These are phyloP conservation scores for Lasioglossum zephyrum DNA, from an alignment of 2,888 invertebrate genomes.

Conservation along the genomic window DNA sequence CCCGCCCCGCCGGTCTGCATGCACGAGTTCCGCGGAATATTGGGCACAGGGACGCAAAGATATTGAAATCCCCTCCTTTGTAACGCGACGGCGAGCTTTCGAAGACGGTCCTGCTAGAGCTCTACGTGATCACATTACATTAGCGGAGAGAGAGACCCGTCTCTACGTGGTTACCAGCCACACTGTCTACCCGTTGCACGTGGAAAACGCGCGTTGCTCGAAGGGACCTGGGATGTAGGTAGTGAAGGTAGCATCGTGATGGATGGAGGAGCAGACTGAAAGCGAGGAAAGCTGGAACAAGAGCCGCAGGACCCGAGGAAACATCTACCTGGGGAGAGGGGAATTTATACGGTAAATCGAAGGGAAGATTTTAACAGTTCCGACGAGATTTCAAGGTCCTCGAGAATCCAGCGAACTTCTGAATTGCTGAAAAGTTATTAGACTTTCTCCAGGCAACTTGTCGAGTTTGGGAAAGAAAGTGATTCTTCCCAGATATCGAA, in stretches of 20 bases:
- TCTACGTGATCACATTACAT: slow-evolving; percentile 63
- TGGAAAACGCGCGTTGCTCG: slow-evolving; percentile 12
- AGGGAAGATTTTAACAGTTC: background rate
- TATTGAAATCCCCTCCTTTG: slow-evolving; percentile 65
- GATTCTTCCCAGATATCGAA: background rate
- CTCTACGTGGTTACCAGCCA: slow-evolving; percentile 13
- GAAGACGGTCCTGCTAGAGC: slow-evolving; percentile 38
- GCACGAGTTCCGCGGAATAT: slow-evolving; percentile 62
- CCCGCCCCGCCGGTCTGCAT: slow-evolving; percentile 33
- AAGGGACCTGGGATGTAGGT: background rate
- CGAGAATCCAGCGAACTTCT: background rate
- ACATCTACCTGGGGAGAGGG: background rate
- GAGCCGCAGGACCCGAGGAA: background rate
- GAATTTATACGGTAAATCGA: background rate
- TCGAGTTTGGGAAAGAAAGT: background rate
- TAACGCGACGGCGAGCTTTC: slow-evolving; percentile 41
- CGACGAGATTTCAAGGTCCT: background rate
- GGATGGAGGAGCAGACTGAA: slow-evolving; percentile 13
- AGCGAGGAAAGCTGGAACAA: slow-evolving; percentile 9
- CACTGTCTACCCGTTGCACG: slow-evolving; percentile 14
- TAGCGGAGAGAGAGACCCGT: slow-evolving; percentile 27
- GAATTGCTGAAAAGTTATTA: background rate
- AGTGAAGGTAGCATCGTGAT: slow-evolving; percentile 27
- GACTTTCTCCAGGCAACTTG: background rate
- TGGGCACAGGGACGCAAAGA: slow-evolving; percentile 48